Percentiles rank a stretch among this genome's conserved stretches.
phyloP scores from a whole-genome alignment of 2,797 vertebrate species.

The Microctenopoma lineatum region DNA sequence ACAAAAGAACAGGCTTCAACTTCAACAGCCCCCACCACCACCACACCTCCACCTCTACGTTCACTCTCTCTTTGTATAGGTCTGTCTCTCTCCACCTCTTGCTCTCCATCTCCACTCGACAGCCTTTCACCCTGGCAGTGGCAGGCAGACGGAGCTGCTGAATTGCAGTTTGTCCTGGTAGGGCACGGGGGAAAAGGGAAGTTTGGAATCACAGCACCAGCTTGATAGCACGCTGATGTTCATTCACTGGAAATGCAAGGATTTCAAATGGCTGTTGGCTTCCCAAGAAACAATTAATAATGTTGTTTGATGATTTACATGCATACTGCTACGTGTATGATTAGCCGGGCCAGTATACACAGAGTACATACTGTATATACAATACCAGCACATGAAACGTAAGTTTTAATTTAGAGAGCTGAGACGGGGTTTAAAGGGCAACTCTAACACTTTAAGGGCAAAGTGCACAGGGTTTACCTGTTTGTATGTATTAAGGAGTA shows the following conservation, averaged over 20 bases:
- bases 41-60: slow-evolving; percentile 19
- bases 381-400: too few species aligned
- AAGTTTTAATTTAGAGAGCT: too few species aligned
- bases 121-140: slow-evolving; percentile 52
- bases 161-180: slow-evolving; percentile 49
- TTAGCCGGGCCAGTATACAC: too few species aligned
- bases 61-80: slow-evolving; percentile 30
- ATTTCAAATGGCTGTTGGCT: not conserved
- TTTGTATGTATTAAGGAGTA: too few species aligned
- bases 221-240: slow-evolving; percentile 17
- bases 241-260: not conserved
- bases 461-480: too few species aligned
- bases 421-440: too few species aligned
- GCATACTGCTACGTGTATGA: not conserved
- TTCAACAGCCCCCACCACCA: slow-evolving; percentile 59
- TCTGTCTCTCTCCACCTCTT: slow-evolving; percentile 36
- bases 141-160: slow-evolving; percentile 38
- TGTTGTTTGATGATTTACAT: slow-evolving; percentile 1
- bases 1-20: slow-evolving; percentile 86
- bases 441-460: too few species aligned
- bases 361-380: too few species aligned
- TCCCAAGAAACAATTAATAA: not conserved
- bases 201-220: slow-evolving; percentile 28
- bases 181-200: slow-evolving; percentile 2
- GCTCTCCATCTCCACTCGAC: slow-evolving; percentile 51